Conservation (phyloP, 2,113 vertebrate genomes). For the Polypterus senegalus region DNA sequence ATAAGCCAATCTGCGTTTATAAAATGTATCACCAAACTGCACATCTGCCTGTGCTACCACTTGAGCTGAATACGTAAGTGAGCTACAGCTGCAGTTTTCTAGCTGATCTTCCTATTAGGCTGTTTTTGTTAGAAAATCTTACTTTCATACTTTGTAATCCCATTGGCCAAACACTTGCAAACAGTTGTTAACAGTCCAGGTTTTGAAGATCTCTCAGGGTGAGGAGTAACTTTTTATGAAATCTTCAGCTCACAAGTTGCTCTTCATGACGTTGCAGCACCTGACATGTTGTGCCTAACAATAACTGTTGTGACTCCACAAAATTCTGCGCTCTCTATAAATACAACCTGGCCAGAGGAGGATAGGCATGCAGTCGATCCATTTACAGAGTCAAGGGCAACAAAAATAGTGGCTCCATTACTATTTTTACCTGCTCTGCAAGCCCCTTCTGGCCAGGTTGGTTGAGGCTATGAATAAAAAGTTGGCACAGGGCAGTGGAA, state of each 20-base stretch:
- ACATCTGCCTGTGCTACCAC: too few species aligned
- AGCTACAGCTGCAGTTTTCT: too few species aligned
- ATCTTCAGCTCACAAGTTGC: not conserved
- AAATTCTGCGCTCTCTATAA: slow-evolving; percentile 25
- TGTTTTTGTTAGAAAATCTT: too few species aligned
- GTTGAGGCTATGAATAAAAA: not conserved
- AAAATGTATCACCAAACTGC: too few species aligned
- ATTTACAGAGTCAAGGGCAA: slow-evolving; percentile 12
- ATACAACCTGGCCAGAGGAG: slow-evolving; percentile 24
- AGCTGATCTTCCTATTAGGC: too few species aligned
- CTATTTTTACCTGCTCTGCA: slow-evolving; percentile 23
- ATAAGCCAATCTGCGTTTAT: too few species aligned
- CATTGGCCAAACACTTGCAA: too few species aligned
- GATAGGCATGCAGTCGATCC: slow-evolving; percentile 13
- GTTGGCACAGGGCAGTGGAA: slow-evolving; percentile 27
- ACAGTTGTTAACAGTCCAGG: too few species aligned
- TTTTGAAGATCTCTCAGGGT: not conserved
- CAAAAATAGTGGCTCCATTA: slow-evolving; percentile 26
- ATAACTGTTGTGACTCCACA: slow-evolving; percentile 28
- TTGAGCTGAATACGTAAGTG: too few species aligned
- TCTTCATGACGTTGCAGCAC: slow-evolving; percentile 18
- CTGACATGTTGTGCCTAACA: slow-evolving; percentile 22
- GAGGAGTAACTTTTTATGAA: not conserved
- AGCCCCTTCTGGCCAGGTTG: not conserved
- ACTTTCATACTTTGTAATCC: too few species aligned